Base-by-base conservation (phyloP, 2,888 invertebrate species). In the Cephonodes hylas region DNA sequence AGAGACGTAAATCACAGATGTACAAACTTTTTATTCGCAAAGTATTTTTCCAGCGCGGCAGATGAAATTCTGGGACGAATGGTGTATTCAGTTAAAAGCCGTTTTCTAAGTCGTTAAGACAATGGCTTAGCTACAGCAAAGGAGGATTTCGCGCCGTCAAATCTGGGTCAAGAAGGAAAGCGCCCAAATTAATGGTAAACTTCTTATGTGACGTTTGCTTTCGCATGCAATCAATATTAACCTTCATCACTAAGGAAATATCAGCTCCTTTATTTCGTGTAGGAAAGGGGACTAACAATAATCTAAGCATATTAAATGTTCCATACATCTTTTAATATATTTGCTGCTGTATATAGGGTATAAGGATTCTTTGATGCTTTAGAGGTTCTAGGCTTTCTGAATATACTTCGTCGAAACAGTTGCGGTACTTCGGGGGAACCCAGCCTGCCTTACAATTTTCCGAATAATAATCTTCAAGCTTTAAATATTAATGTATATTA, bases 161-260 rank as follows among this genome's bases (percentile, higher is more conserved):
- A 46, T 53, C 48, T 53, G 48, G 48, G 27, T 53, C 48, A 53
- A 53, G 27, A 27, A 27, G 27, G 48, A 27, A 8, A 22, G 45
- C 45, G 22, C n/a, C 46, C 22, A 27, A 27, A 53, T 53, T 53
- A 53, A 53, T 53, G 48, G 15, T 31, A 53, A 53, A 53, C 27
- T 48, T 25, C 48, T 53, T 53, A 27, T 25, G 13, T 25, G 48
- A 25, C 48, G 48, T n/a, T 6, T 25, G 18, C 18, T 7, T 8
- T 53, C 48, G 15, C 27, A 53, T 53, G 18, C 48, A 53, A 53
- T 53, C 27, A 53, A 31, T 15, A 6, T n/a, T 53, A 15, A 27
- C 8, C 27, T 46, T 46, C 23, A 23, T 46, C 13, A 13, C 13
- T 22, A 23, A 22, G 23, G 15, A 2, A 38, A 8, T 38, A 8